Base-by-base conservation (phyloP, 2,797 vertebrate species). In the Chiroxiphia lanceolata region DNA sequence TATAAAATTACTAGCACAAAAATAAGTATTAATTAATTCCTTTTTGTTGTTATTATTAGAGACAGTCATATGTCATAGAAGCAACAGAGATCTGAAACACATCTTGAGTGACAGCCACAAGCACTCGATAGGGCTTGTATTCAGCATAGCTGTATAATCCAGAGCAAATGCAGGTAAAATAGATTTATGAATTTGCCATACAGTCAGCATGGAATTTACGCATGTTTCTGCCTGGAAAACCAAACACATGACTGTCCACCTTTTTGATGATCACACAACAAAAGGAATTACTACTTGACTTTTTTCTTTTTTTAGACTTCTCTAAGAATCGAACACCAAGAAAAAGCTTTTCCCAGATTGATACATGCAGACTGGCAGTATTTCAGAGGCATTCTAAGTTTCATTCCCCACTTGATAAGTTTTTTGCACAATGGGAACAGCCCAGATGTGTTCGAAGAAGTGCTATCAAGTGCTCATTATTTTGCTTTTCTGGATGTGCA, bases 181-280 rank as follows among this genome's bases (percentile, higher is more conserved):
- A 48, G 20, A 3, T 22, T 81, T 40, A 81, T 33, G 20, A 90
- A 68, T 19, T 51, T 11, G 2, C 50, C 48, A 31, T 27, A 50
- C 1, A 47, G 20, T 21, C 36, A 19, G 4, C 0, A 0, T 53
- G 33, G 36, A 57, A 83, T 69, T 57, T 63, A 69, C 4, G 10
- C 8, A 25, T 9, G 6, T 54, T 71, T 29, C 45, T 51, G 36
- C 42, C 48, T 34, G 13, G 53, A 72, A 93, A 84, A 60, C 7
- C 3, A 56, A 86, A 47, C 11, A 80, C 6, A 21, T 42, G 5
- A 54, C 10, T 10, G 19, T 60, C 50, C 33, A 45, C 45, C 11
- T 60, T 75, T 69, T 38, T 68, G 10, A 68, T 72, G 40, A 64
- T 19, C 6, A 63, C n/a, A 48, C 36, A 51, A 20, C 7, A 15